Evolutionary conservation across 2,888 invertebrate genomes (phyloP), one percentile per base, ranked within the genome.

Genomic region (Oegoconia quadripuncta): DNA sequence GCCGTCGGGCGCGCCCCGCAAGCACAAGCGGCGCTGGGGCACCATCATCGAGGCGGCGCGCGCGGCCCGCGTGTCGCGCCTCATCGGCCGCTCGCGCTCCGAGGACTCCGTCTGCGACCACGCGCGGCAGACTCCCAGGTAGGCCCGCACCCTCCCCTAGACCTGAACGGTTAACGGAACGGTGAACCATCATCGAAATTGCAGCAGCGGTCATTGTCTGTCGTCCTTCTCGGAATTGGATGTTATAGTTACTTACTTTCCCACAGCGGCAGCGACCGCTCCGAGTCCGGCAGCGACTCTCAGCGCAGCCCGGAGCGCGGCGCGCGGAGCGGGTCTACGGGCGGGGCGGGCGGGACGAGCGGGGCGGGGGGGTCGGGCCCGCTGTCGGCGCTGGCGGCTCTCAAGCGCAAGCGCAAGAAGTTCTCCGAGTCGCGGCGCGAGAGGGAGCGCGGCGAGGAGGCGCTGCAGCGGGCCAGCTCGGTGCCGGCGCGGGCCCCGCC

Each of bases 21-120:
- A 75, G 6, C 93, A 93, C 75, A 94, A 94, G 75, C 91, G 93
- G 22, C 90, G 93, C 58, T 94, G 94, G 94, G 94, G 93, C 44
- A 95, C 95, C 26, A 88, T 96, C 44, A 95, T 96, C 67, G 95
- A 96, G 70, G 95, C 96, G 30, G 95, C 96, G 27, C 93, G 94
- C 64, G 91, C 93, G 44, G 95, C 94, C 17, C 90, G 92, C 59
- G 94, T 95, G 33, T 93, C 94, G 16, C 90, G 94, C 47, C 89
- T 96, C 59, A 93, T 95, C 50, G 95, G 95, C 18, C 90, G 94
- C 52, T 92, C 92, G 31, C 69, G 86, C 48, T 95, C 95, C 2
- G 95, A 96, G 76, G 96, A 96, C 74, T 96, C 95, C 7, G 95
- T 96, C 35, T 89, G 89, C 64, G 89, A 89, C 47, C 88, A 58